Evolutionary conservation across 2,888 invertebrate genomes (phyloP).

Genomic region (Archaeoteleia sp.): DNA sequence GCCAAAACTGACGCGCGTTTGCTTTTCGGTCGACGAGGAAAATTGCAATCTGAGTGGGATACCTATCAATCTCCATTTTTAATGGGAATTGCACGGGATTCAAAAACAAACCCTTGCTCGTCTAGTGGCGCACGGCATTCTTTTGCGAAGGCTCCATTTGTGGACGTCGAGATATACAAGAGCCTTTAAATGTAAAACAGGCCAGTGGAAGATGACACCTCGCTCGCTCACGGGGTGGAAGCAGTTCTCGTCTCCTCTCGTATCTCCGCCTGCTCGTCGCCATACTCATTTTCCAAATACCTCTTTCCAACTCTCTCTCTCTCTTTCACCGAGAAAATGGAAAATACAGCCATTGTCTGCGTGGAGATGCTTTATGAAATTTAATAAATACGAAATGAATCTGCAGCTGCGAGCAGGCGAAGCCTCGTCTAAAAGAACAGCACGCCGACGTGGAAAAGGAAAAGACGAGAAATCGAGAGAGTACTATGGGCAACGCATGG

Average conservation of each 20-base stretch:
- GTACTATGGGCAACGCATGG: background rate
- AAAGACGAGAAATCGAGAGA: background rate
- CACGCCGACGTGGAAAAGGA: constrained; percentile 11
- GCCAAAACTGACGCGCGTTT: background rate
- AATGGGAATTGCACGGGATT: constrained; percentile 20
- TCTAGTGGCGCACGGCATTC: constrained; percentile 13
- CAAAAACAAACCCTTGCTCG: constrained; percentile 19
- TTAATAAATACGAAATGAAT: constrained; percentile 73
- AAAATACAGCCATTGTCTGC: constrained; percentile 68
- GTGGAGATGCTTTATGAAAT: constrained; percentile 63
- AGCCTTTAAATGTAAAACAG: constrained; percentile 69
- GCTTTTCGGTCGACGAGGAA: background rate
- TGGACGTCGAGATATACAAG: constrained; percentile 52
- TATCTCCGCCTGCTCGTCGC: constrained; percentile 57
- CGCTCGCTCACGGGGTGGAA: constrained; percentile 54
- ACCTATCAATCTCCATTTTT: constrained; percentile 18
- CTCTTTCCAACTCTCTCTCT: constrained; percentile 40
- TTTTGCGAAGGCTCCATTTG: constrained; percentile 42
- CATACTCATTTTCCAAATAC: constrained; percentile 64
- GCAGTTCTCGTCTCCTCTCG: constrained; percentile 50
- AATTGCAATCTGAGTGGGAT: background rate
- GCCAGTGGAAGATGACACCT: constrained; percentile 64
- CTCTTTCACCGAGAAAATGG: constrained; percentile 68
- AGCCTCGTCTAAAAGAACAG: constrained; percentile 10
- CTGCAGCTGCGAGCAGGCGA: constrained; percentile 45